Base-by-base conservation (phyloP, 2,888 invertebrate species). In the Hyppa rectilinea region DNA sequence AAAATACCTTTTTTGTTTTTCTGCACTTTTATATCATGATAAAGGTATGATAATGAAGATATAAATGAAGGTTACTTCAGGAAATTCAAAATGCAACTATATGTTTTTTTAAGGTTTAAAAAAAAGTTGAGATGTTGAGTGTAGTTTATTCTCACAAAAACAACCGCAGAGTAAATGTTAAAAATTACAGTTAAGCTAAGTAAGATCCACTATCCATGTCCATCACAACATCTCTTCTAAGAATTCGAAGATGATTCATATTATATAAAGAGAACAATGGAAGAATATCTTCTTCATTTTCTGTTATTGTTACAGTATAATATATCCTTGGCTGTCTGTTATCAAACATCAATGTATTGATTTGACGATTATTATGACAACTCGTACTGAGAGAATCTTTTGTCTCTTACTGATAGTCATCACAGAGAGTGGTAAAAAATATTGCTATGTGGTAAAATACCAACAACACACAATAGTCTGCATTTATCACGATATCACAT, bases 401-500 rank as follows among this genome's bases (percentile, higher is more conserved):
- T 43, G 43, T 59, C 9, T 47, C 4, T 9, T 10, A 65, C 5
- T 29, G 40, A 56, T 23, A 52, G 9, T 10, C 6, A 60, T 29
- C 29, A 62, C 34, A 50, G 12, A 34, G 36, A 49, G 31, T 38
- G 43, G 14, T 36, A 61, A 56, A n/a, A 59, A 49, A 34, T 52
- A 45, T 23, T 34, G 47, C n/a, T 49, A 20, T 29, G 23, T 29
- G 7, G 7, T 17, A 34, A 76, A 68, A 20, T 40, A 40, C 34
- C 12, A 70, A 80, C 75, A n/a, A n/a, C n/a, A n/a, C n/a, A n/a
- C n/a, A 78, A 75, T 55, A 40, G 75, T 1, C 31, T 31, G 52
- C n/a, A 65, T 67, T 65, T 68, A 61, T 69, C 83, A 83, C 36
- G 75, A 80, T 83, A 81, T 81, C 68, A 65, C 63, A 69, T 47